A percentile compares a stretch with the other conserved stretches of the same genome.
phyloP scores from a whole-genome alignment of 2,888 invertebrate genomes.

The Megastigmus dorsalis region DNA sequence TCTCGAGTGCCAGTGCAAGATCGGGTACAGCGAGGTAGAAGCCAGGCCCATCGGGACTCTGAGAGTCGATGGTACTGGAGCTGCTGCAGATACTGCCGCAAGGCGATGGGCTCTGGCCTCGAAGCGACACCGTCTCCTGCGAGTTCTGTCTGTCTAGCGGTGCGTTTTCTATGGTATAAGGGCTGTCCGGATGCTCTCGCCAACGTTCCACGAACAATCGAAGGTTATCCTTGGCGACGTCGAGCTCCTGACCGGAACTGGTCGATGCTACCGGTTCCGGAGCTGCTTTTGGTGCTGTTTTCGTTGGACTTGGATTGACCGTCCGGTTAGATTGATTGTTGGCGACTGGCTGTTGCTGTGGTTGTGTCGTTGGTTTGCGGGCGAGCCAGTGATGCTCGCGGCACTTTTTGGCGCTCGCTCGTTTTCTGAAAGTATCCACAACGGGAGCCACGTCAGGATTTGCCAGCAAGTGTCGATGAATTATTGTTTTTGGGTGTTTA shows the following conservation, averaged over 20 bases:
- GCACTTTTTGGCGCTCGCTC: slow-evolving; percentile 89
- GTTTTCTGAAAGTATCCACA: slow-evolving; percentile 80
- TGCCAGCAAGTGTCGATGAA: slow-evolving; percentile 28
- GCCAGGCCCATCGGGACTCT: slow-evolving; percentile 17
- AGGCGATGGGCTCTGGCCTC: slow-evolving; percentile 41
- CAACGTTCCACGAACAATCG: slow-evolving; percentile 90
- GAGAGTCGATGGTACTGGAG: slow-evolving; percentile 16
- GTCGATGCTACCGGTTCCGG: no score
- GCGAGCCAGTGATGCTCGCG: slow-evolving; percentile 91
- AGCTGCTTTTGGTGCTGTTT: no score
- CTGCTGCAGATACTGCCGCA: slow-evolving; percentile 82
- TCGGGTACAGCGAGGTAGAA: slow-evolving; percentile 51
- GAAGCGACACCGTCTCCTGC: slow-evolving; percentile 33
- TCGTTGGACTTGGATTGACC: no score
- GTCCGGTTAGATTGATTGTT: no score
- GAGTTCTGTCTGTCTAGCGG: slow-evolving; percentile 28
- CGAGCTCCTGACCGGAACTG: slow-evolving; percentile 75
- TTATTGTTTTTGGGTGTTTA: background rate
- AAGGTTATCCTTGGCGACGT: slow-evolving; percentile 88
- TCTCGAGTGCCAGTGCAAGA: slow-evolving; percentile 77
- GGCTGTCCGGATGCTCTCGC: slow-evolving; percentile 92
- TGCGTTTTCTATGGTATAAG: slow-evolving; percentile 83
- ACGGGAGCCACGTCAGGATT: slow-evolving; percentile 58
- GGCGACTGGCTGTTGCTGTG: background rate
- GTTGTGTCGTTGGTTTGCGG: slow-evolving; percentile 72